Conservation (phyloP, 2,888 invertebrate species). For the Lacanobia wlatinum region DNA sequence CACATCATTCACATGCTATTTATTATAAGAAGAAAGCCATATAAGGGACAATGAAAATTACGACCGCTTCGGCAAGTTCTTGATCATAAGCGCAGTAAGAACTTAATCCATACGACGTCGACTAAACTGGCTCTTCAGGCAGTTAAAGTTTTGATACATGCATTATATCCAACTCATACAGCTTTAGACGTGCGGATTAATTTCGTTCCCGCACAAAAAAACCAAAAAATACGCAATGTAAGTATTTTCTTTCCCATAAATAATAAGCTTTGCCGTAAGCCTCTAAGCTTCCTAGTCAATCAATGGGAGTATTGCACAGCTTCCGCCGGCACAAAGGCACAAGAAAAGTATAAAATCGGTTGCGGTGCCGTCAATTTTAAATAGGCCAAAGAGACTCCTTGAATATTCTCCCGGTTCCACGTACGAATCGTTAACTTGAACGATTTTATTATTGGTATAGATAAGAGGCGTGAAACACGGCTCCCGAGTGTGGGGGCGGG, state of each 20-base stretch:
- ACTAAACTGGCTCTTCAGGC: constrained; percentile 16
- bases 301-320: constrained; percentile 20
- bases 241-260: constrained; percentile 10
- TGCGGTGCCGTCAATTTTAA: constrained; percentile 42
- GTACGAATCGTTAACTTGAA: constrained; percentile 57
- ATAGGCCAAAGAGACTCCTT: constrained; percentile 22
- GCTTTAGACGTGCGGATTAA: not conserved
- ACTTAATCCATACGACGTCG: constrained; percentile 28
- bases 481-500: constrained; percentile 50
- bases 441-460: constrained; percentile 53
- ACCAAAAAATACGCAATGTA: not conserved
- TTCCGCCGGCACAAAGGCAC: constrained; percentile 21
- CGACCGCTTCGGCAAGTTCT: not conserved
- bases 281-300: constrained; percentile 45
- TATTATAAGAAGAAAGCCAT: not conserved
- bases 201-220: constrained; percentile 10
- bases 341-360: constrained; percentile 38
- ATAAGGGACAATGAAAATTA: not conserved
- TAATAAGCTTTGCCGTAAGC: constrained; percentile 35
- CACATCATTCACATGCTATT: not conserved
- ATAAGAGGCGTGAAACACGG: constrained; percentile 50
- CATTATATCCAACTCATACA: constrained; percentile 6
- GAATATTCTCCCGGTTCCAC: constrained; percentile 29
- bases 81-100: constrained; percentile 9
- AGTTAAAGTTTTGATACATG: constrained; percentile 38